phyloP scores from a whole-genome alignment of 2,797 vertebrate genomes.

The Hirundo rustica region DNA sequence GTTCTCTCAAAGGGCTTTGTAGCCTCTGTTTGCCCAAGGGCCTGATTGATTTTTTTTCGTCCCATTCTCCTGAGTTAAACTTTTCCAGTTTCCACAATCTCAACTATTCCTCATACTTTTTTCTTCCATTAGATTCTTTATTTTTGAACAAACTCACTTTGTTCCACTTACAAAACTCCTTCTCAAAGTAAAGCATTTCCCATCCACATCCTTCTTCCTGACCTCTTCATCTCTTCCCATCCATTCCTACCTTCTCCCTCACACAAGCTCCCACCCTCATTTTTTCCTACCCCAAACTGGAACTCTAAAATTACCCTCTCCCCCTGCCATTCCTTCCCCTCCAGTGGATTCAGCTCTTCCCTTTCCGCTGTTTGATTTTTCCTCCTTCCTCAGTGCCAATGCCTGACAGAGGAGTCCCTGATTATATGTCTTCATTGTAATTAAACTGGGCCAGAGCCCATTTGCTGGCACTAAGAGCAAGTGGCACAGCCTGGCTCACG shows the following conservation, averaged over 20 bases:
- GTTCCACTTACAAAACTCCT: neutral
- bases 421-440: conserved; percentile 70
- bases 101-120: neutral
- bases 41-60: neutral
- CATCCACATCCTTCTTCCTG: neutral
- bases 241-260: neutral
- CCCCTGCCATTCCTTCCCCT: neutral
- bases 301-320: neutral
- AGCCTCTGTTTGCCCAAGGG: neutral
- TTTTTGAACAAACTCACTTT: neutral
- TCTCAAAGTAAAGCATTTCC: neutral
- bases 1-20: neutral
- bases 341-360: neutral
- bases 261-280: neutral
- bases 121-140: neutral
- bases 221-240: neutral
- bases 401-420: conserved; percentile 51
- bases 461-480: conserved; percentile 46
- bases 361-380: neutral
- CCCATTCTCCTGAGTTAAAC: neutral
- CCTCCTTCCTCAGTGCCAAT: neutral
- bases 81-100: neutral
- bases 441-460: conserved; percentile 60
- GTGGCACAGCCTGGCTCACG: conserved; percentile 57
- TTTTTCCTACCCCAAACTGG: neutral